A percentile compares a stretch with the other conserved stretches of the same genome.
phyloP scores from a whole-genome alignment of 2,113 vertebrate genomes.

The Struthidea cinerea region DNA sequence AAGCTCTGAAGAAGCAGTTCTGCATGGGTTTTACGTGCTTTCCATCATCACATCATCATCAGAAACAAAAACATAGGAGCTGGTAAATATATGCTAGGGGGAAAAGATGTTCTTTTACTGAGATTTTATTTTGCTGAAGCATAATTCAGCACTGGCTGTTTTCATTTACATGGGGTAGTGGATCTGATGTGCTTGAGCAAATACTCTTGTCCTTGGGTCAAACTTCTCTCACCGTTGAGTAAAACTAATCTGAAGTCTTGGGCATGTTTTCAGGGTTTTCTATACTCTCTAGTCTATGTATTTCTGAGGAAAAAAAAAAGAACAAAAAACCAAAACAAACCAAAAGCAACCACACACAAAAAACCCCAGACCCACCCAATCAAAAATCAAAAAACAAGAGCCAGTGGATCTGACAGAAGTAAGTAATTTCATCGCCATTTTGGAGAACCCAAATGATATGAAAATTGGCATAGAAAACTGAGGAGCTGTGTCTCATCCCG shows the following conservation, averaged over 20 bases:
- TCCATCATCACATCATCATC: background rate
- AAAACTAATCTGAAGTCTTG: background rate
- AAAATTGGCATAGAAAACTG: background rate
- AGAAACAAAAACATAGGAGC: background rate
- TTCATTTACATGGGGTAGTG: background rate
- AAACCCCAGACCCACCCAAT: background rate
- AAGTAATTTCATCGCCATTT: rapidly evolving
- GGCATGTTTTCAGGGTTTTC: background rate
- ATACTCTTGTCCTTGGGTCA: background rate
- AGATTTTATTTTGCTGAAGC: background rate
- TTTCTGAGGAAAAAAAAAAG: background rate
- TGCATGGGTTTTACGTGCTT: background rate
- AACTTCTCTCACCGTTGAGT: background rate
- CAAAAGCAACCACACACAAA: background rate
- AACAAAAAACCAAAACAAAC: background rate
- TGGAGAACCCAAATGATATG: background rate
- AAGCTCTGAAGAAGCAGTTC: background rate
- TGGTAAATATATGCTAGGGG: background rate
- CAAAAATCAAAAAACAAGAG: background rate
- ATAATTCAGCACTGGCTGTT: background rate
- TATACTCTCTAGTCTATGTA: background rate
- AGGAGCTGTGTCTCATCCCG: background rate
- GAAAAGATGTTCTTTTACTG: background rate
- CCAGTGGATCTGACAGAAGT: background rate
- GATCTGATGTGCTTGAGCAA: background rate